A percentile compares a stretch with the other conserved stretches of the same genome.
Evolutionary conservation across 2,797 vertebrate genomes (phyloP).

Genomic region (Mormyrus hasselquistii): DNA sequence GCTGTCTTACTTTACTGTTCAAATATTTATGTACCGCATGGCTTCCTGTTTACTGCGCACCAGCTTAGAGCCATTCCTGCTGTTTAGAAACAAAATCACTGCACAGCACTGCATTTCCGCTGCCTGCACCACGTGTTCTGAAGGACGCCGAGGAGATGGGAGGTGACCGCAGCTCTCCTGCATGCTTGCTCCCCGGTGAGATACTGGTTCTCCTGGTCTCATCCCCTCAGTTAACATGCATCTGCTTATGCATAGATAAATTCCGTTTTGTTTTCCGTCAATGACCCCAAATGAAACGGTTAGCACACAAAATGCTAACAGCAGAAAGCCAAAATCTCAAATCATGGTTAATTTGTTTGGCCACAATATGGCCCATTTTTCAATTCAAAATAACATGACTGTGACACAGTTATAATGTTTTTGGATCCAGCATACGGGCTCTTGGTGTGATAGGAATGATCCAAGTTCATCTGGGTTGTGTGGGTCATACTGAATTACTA

Average conservation of each 20-base stretch:
- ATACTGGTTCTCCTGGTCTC: neutral
- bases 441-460: neutral
- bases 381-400: neutral
- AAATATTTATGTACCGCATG: neutral
- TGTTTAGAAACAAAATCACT: neutral
- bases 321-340: neutral
- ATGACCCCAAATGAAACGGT: neutral
- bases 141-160: neutral
- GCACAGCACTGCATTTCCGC: neutral
- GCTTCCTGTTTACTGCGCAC: neutral
- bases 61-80: neutral
- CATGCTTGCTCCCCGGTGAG: neutral
- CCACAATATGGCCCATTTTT: neutral
- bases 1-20: neutral
- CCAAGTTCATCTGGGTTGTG: neutral
- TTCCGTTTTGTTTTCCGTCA: neutral
- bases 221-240: neutral
- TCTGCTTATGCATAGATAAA: neutral
- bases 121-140: neutral
- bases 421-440: neutral
- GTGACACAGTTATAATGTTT: neutral
- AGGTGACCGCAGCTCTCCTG: neutral
- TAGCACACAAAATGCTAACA: neutral
- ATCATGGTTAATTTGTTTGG: neutral
- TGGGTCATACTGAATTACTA: neutral